These are phyloP conservation scores for Taeniopygia guttata DNA, from an alignment of 2,797 vertebrate genomes.

Conservation along the genomic window DNA sequence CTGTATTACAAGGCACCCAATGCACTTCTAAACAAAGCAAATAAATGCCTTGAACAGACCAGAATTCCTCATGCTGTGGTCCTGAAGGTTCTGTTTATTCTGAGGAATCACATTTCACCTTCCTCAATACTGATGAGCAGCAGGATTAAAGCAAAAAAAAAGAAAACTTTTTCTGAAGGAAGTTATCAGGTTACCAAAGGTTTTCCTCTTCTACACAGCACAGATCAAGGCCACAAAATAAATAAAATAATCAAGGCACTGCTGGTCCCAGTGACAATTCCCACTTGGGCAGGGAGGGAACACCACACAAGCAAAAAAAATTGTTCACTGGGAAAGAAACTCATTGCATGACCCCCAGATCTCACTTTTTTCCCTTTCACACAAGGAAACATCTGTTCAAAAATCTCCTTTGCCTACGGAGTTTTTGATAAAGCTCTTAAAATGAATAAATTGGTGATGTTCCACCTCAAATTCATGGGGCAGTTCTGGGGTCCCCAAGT, in stretches of 20 bases:
- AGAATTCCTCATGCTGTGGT: neutral
- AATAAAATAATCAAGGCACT: neutral
- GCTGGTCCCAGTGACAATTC: neutral
- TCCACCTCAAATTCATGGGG: neutral
- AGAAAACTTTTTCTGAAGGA: neutral
- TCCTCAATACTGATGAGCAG: neutral
- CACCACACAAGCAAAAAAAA: neutral
- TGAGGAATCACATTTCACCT: neutral
- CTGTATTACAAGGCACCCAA: neutral
- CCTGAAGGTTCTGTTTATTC: neutral
- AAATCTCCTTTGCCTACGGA: neutral
- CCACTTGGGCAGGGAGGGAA: neutral
- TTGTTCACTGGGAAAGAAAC: neutral
- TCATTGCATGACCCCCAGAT: neutral
- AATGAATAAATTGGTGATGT: neutral
- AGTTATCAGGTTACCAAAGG: neutral
- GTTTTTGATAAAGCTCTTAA: neutral
- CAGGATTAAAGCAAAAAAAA: neutral
- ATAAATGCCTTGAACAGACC: neutral
- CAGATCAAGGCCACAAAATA: neutral
- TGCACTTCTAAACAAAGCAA: neutral
- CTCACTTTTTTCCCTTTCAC: neutral
- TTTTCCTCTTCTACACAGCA: neutral
- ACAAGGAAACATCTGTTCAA: neutral
- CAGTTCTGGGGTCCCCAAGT: neutral